Evolutionary conservation across 2,113 vertebrate genomes (phyloP).

Genomic region (Micromys minutus): DNA sequence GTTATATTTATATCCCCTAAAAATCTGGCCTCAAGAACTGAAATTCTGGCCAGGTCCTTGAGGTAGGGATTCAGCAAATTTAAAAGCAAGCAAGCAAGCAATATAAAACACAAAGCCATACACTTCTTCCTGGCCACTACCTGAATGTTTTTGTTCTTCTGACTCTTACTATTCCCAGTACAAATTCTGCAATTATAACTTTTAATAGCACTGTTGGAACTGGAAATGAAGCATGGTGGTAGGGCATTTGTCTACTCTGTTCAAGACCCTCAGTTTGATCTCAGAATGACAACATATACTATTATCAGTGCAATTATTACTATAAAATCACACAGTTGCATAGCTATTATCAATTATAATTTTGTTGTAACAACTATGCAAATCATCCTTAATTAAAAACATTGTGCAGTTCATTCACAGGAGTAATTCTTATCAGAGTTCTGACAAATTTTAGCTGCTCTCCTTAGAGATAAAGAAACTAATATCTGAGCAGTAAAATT

Average conservation of each 20-base stretch:
- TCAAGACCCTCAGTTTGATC: background rate
- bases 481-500: background rate
- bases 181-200: background rate
- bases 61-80: background rate
- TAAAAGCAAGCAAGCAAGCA: background rate
- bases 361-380: background rate
- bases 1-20: conserved; percentile 4
- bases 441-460: background rate
- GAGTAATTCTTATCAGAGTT: background rate
- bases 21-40: background rate
- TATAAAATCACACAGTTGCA: background rate
- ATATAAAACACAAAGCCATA: background rate
- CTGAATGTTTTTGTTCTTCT: background rate
- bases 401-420: background rate
- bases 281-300: background rate
- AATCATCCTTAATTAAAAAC: background rate
- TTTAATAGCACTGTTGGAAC: background rate
- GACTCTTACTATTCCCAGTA: background rate
- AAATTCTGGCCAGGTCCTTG: background rate
- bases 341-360: background rate
- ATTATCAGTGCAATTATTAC: background rate
- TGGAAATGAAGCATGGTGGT: too few species aligned
- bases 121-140: background rate
- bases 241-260: background rate
- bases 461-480: background rate